These are phyloP conservation scores for Gymnogyps californianus DNA, from an alignment of 2,113 vertebrate species.

Conservation along the genomic window DNA sequence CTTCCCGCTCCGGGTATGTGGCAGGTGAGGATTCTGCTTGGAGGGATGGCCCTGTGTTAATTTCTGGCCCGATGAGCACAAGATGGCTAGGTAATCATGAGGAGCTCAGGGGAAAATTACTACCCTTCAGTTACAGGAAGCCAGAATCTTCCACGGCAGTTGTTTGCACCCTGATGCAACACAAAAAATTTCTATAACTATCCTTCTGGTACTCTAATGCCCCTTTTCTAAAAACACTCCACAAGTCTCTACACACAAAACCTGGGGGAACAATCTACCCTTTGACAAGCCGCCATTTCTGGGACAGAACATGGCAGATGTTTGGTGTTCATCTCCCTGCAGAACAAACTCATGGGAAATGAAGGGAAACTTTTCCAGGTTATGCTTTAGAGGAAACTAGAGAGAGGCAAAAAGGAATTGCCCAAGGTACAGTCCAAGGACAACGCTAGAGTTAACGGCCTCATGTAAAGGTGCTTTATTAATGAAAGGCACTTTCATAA, in stretches of 20 bases:
- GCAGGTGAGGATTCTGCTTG: slow-evolving; percentile 40
- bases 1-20: slow-evolving; percentile 23
- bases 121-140: not conserved
- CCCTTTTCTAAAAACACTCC: not conserved
- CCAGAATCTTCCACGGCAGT: not conserved
- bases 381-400: not conserved
- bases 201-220: not conserved
- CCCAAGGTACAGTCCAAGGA: not conserved
- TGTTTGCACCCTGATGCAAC: not conserved
- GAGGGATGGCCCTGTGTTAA: not conserved
- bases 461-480: not conserved
- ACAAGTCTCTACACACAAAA: not conserved
- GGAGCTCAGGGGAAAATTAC: not conserved
- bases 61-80: not conserved
- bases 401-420: not conserved
- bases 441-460: not conserved
- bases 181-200: not conserved
- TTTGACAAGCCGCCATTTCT: not conserved
- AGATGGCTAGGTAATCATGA: not conserved
- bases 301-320: not conserved
- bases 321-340: not conserved
- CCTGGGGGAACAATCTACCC: not conserved
- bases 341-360: not conserved
- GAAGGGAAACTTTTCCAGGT: not conserved
- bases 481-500: not conserved